Percentiles rank a stretch among this genome's conserved stretches.
Evolutionary conservation across 2,797 vertebrate genomes (phyloP).

Genomic region (Ambastaia sidthimunki): DNA sequence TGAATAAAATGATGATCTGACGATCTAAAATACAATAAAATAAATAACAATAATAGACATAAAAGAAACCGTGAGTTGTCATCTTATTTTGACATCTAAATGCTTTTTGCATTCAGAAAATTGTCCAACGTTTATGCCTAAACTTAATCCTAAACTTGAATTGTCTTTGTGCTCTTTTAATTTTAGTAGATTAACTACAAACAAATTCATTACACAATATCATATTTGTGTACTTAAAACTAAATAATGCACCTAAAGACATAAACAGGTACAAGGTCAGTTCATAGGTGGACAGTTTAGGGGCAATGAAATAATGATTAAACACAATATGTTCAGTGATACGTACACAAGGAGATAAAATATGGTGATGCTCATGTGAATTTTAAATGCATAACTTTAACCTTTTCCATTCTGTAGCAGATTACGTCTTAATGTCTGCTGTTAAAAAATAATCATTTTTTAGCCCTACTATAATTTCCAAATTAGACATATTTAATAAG

Average conservation of each 20-base stretch:
- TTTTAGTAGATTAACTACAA: not conserved
- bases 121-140: not conserved
- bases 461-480: not conserved
- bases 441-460: not conserved
- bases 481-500: not conserved
- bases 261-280: not conserved
- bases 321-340: not conserved
- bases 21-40: not conserved
- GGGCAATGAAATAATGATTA: slow-evolving; percentile 5
- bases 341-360: not conserved
- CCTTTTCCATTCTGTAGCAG: not conserved
- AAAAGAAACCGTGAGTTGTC: not conserved
- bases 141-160: not conserved
- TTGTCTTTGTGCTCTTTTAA: not conserved
- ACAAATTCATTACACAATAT: not conserved
- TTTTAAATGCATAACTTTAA: not conserved
- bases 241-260: not conserved
- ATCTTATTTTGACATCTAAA: not conserved
- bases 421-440: not conserved
- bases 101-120: not conserved
- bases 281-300: not conserved
- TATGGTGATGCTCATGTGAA: not conserved
- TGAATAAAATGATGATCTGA: not conserved
- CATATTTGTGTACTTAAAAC: slow-evolving; percentile 4
- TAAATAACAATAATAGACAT: no score